phyloP scores from a whole-genome alignment of 2,888 invertebrate genomes.

The Octonoba sinensis region DNA sequence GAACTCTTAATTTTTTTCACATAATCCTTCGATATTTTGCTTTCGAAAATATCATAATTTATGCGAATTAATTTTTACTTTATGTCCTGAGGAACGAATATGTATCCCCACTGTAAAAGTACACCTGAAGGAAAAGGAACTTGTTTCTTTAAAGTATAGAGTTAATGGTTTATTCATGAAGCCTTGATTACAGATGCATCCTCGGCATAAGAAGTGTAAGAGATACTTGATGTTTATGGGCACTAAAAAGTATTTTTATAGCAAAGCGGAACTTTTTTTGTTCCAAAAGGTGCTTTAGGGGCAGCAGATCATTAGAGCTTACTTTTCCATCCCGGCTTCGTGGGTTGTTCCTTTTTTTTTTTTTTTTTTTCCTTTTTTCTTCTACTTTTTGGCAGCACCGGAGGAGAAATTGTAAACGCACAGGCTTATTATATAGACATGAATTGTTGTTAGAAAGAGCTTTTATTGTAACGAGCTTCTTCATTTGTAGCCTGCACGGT shows the following conservation, averaged over 20 bases:
- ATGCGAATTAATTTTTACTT: too few species aligned
- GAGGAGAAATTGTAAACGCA: slow-evolving; percentile 11
- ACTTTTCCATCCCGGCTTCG: slow-evolving; percentile 18
- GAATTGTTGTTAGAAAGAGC: slow-evolving; percentile 8
- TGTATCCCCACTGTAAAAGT: not conserved
- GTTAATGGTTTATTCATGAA: slow-evolving; percentile 58
- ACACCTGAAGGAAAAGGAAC: slow-evolving; percentile 33
- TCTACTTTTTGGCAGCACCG: not conserved
- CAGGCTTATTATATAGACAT: slow-evolving; percentile 36
- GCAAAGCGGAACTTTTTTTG: slow-evolving; percentile 24
- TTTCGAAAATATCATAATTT: too few species aligned
- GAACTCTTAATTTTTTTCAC: too few species aligned
- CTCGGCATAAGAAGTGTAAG: not conserved
- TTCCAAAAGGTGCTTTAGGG: slow-evolving; percentile 5
- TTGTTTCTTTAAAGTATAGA: not conserved
- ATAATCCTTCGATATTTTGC: too few species aligned
- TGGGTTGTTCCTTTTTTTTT: slow-evolving; percentile 6
- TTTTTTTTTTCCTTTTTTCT: not conserved
- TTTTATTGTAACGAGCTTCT: too few species aligned
- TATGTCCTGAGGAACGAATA: too few species aligned
- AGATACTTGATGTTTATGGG: slow-evolving; percentile 54
- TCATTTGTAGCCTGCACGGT: too few species aligned
- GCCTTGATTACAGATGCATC: slow-evolving; percentile 40
- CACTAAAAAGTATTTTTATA: slow-evolving; percentile 53
- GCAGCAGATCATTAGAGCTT: slow-evolving; percentile 47